Conservation (phyloP, 2,888 invertebrate genomes). For the Amiota minor region DNA sequence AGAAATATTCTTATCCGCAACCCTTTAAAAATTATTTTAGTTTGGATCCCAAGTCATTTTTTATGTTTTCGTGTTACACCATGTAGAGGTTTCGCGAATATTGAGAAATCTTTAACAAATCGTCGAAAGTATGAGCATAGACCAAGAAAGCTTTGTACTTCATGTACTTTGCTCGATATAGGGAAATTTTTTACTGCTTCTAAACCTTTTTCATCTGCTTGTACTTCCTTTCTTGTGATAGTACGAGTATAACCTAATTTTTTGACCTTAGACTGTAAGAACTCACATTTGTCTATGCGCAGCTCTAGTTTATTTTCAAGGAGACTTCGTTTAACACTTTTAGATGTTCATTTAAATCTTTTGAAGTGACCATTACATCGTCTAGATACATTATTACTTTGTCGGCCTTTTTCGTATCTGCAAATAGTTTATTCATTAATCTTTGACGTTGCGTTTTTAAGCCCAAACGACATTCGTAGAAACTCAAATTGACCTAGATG, state of each 20-base stretch:
- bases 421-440: not conserved
- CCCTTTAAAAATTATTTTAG: too few species aligned
- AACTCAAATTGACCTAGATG: too few species aligned
- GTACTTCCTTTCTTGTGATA: not conserved
- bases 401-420: not conserved
- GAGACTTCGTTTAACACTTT: too few species aligned
- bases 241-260: too few species aligned
- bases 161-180: not conserved
- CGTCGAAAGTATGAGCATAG: not conserved
- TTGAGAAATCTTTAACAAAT: not conserved
- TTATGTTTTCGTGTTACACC: not conserved
- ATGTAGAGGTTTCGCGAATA: not conserved
- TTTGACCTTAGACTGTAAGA: too few species aligned
- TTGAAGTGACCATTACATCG: not conserved
- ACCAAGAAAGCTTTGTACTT: not conserved
- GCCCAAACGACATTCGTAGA: too few species aligned
- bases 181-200: not conserved
- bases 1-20: too few species aligned
- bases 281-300: too few species aligned
- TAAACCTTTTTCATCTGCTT: not conserved
- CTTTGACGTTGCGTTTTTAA: too few species aligned
- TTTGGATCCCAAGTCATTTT: too few species aligned
- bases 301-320: too few species aligned
- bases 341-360: too few species aligned
- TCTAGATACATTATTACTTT: not conserved